Conservation (phyloP, 2,888 invertebrate species). For the Hirudinaria manillensis region DNA sequence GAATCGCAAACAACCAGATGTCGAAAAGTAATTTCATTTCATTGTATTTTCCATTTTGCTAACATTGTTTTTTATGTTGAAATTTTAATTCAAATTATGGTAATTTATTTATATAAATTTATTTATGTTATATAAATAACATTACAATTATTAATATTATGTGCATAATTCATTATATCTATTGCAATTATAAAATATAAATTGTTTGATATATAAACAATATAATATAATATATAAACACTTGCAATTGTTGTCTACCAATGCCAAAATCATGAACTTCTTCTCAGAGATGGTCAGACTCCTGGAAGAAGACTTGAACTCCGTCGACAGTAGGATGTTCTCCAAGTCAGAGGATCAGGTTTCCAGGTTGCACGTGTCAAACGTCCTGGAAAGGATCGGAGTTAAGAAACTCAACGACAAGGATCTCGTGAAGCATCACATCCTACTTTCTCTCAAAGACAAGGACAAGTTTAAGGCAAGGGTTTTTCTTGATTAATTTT, state of each 20-base stretch:
- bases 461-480: slow-evolving; percentile 1
- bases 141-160: no score
- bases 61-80: background rate
- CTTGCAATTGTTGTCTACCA: no score
- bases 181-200: no score
- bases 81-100: background rate
- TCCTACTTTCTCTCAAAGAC: slow-evolving; percentile 46
- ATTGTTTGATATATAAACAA: no score
- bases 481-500: background rate
- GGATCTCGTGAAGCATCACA: slow-evolving; percentile 50
- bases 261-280: background rate
- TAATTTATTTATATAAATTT: no score
- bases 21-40: slow-evolving; percentile 1
- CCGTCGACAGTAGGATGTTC: slow-evolving; percentile 1
- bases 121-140: no score
- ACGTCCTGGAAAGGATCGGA: slow-evolving; percentile 44
- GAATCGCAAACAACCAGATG: background rate
- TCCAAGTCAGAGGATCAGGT: slow-evolving; percentile 43
- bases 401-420: slow-evolving; percentile 45
- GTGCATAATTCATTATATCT: no score
- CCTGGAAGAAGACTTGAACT: slow-evolving; percentile 11
- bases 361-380: slow-evolving; percentile 48
- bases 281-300: slow-evolving; percentile 1
- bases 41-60: slow-evolving; percentile 10
- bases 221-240: no score